Conservation (phyloP, 2,113 vertebrate genomes). For the Eudorcas thomsonii region DNA sequence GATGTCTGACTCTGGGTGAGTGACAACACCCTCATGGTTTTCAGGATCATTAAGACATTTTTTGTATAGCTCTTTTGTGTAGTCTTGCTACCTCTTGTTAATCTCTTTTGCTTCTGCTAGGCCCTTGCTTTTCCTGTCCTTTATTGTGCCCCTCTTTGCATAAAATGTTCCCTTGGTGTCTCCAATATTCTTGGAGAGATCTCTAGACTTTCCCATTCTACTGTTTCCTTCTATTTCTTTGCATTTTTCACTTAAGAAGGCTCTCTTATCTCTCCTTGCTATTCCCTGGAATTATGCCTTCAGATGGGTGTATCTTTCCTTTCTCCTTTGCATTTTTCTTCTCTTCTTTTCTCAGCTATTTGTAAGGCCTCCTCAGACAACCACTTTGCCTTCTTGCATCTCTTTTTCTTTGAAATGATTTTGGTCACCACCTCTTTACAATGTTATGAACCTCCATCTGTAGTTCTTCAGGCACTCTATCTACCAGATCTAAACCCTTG, state of each 20-base stretch:
- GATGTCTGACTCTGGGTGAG: background rate
- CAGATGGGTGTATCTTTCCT: background rate
- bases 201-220: background rate
- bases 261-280: background rate
- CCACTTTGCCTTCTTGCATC: background rate
- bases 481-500: background rate
- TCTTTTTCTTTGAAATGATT: background rate
- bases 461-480: background rate
- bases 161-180: background rate
- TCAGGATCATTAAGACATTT: background rate
- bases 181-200: background rate
- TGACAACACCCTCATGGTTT: background rate
- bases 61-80: background rate
- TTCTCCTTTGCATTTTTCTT: background rate
- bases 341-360: background rate
- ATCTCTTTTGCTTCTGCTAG: background rate
- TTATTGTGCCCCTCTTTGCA: background rate
- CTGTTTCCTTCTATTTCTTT: background rate
- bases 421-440: background rate
- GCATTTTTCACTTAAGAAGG: background rate
- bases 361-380: background rate
- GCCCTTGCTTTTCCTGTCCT: background rate
- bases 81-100: background rate
- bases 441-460: background rate
- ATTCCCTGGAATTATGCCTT: background rate